phyloP scores from a whole-genome alignment of 2,113 vertebrate genomes.

The Tragulus kanchil region DNA sequence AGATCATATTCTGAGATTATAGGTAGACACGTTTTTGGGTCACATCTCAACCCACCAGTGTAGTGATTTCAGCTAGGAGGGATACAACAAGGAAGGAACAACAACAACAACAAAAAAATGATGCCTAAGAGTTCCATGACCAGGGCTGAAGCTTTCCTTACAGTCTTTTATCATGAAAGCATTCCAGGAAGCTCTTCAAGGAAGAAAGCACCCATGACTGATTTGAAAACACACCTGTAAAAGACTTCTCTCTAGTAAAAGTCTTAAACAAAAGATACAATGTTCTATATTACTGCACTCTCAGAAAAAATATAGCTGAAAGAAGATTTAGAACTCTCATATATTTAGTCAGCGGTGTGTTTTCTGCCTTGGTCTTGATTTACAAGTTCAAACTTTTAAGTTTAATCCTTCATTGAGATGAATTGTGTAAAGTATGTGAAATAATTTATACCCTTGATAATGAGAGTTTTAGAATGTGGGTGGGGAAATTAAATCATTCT shows the following conservation, averaged over 20 bases:
- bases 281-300: too few species aligned
- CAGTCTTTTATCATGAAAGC: neutral
- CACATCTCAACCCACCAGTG: neutral
- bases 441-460: constrained; percentile 50
- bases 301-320: neutral
- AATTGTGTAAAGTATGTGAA: neutral
- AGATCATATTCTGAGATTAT: neutral
- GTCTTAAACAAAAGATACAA: too few species aligned
- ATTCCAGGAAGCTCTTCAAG: neutral
- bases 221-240: neutral
- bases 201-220: neutral
- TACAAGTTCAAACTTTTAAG: constrained; percentile 17
- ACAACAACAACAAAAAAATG: neutral
- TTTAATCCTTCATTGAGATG: constrained; percentile 43
- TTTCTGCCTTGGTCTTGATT: constrained; percentile 1
- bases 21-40: neutral
- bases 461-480: constrained; percentile 29
- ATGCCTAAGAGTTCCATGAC: neutral
- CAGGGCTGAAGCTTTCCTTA: neutral
- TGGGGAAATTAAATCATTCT: constrained; percentile 11
- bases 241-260: neutral
- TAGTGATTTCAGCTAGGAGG: neutral
- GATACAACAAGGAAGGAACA: neutral
- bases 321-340: neutral
- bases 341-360: neutral